Base-by-base conservation (phyloP, 2,888 invertebrate genomes). In the Drosophila mulleri region DNA sequence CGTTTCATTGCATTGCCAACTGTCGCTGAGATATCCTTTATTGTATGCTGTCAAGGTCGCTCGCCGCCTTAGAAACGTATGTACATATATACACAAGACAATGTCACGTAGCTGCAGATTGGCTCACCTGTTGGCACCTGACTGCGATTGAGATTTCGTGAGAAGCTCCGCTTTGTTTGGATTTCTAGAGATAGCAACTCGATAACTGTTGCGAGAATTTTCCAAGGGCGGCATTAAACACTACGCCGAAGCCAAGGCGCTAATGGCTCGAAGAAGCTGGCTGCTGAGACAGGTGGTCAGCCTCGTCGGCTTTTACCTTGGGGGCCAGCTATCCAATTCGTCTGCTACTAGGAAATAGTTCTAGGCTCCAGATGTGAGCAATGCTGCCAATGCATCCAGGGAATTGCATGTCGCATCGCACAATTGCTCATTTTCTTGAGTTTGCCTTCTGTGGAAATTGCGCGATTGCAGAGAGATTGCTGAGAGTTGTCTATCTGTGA, bases 51-150 rank as follows among this genome's bases (percentile, higher is more conserved):
- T 32, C 54, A 77, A 77, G 78, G 78, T 23, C 74, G 37, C 7
- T n/a, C 7, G 42, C 37, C 45, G 45, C 52, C 8, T 32, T 42
- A 16, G 23, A 14, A 9, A 53, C 32, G n/a, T 5, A 44, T 16
- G 23, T 23, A 44, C 6, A 2, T 12, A 12, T 7, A 20, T 20
- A 16, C 4, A 35, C 16, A 23, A 39, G 53, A 18, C 39, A 75
- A 71, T 70, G 81, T 78, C 80, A 80, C 81, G 80, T 80, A 81
- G 71, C 65, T n/a, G 68, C 59, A 32, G 72, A 61, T 68, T 72
- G 72, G 70, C 69, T 64, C 64, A 78, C 78, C 75, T 78, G 81
- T 72, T 69, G 66, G 37, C 54, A 9, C 39, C 42, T 42, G 14
- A 18, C 35, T 44, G 39, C 26, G 39, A n/a, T 29, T 39, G 14